Conservation (phyloP, 2,797 vertebrate genomes). For the Enteromius argenteus region DNA sequence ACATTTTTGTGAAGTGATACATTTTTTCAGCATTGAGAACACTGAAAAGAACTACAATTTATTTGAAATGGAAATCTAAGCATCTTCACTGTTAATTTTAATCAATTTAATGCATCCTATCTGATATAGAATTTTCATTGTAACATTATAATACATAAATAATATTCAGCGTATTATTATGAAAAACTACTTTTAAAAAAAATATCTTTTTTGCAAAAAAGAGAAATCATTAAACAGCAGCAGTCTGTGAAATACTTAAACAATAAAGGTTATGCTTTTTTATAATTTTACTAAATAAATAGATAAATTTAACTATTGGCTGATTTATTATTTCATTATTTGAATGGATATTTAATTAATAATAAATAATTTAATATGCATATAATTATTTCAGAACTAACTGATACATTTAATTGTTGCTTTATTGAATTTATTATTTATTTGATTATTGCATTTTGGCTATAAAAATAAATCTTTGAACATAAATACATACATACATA, state of each 20-base stretch:
- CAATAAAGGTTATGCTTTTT: background rate
- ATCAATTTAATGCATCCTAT: background rate
- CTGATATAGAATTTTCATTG: background rate
- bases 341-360: background rate
- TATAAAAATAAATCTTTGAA: too few species aligned
- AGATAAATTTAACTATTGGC: background rate
- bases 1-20: background rate
- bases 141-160: background rate
- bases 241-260: background rate
- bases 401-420: too few species aligned
- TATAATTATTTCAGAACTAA: too few species aligned
- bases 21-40: background rate
- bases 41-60: background rate
- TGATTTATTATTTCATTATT: background rate
- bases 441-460: background rate
- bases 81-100: background rate
- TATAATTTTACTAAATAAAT: background rate
- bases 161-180: background rate
- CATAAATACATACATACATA: too few species aligned
- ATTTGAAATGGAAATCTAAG: background rate
- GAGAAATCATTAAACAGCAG: background rate
- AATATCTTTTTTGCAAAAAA: background rate
- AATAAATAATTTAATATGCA: too few species aligned
- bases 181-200: background rate
- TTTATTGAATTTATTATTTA: too few species aligned